phyloP scores from a whole-genome alignment of 2,797 vertebrate species.

The Pseudochirops cupreus region DNA sequence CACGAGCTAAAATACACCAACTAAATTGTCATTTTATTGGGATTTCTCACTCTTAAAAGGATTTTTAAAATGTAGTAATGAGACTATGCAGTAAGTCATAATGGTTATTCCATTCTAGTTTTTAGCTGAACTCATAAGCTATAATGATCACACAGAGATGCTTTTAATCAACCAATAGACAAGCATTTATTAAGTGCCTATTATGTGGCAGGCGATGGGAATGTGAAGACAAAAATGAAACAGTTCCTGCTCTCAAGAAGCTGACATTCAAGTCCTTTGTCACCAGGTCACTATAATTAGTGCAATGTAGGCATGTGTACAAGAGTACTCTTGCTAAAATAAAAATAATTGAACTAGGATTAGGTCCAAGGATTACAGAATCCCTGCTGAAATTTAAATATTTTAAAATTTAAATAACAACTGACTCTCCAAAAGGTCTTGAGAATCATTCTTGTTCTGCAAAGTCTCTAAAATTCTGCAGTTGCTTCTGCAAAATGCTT shows the following conservation, averaged over 20 bases:
- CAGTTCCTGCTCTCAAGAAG: not conserved
- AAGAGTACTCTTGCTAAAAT: not conserved
- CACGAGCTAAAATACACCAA: not conserved
- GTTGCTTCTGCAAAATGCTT: not conserved
- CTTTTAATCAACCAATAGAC: not conserved
- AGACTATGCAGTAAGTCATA: not conserved
- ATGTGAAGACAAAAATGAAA: not conserved
- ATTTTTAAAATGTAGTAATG: not conserved
- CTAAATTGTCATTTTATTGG: constrained; percentile 16
- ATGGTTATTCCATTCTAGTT: not conserved
- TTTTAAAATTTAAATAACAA: not conserved
- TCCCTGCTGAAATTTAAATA: not conserved
- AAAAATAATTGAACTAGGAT: not conserved
- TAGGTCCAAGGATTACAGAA: not conserved
- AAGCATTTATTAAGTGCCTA: not conserved
- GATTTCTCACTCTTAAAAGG: not conserved
- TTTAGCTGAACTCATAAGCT: not conserved
- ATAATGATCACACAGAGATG: not conserved
- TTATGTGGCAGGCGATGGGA: not conserved
- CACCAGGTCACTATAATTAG: not conserved
- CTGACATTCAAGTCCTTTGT: not conserved
- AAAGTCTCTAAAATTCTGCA: not conserved
- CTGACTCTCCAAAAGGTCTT: not conserved
- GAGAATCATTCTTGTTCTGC: not conserved
- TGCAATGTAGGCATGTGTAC: not conserved